Percentiles rank a stretch among this genome's conserved stretches.
These are phyloP conservation scores for Pseudolycoriella hygida DNA, from an alignment of 2,888 invertebrate species.

Conservation along the genomic window DNA sequence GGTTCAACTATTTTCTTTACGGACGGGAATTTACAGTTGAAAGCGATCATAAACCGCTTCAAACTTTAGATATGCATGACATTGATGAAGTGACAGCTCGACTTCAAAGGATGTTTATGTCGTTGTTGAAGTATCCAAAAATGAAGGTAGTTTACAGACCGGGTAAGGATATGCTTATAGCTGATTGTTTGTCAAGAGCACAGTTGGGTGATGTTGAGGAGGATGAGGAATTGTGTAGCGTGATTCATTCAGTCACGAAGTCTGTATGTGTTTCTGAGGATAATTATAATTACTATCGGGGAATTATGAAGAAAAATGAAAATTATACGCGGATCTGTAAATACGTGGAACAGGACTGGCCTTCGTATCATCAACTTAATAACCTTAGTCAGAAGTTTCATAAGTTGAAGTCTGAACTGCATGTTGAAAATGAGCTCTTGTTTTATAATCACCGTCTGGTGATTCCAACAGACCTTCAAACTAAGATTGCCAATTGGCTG, in stretches of 20 bases:
- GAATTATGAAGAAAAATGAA: background rate
- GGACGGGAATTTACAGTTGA: too few relatives aligned
- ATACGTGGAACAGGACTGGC: conserved; percentile 7
- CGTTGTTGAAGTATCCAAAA: background rate
- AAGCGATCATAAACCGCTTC: background rate
- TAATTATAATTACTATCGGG: background rate
- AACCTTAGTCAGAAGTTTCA: too few relatives aligned
- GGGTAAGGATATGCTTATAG: background rate
- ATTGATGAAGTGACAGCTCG: background rate
- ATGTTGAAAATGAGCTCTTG: too few relatives aligned
- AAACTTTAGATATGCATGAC: background rate
- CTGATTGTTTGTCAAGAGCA: background rate
- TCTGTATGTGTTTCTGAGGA: background rate
- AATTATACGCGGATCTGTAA: background rate
- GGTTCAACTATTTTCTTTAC: background rate
- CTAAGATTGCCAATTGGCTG: conserved; percentile 6
- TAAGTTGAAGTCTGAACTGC: too few relatives aligned
- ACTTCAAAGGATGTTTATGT: background rate
- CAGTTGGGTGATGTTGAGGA: background rate
- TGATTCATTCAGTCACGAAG: background rate
- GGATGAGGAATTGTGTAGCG: background rate
- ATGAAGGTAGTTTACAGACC: background rate
- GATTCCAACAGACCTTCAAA: conserved; percentile 6
- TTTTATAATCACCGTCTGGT: conserved; percentile 5
- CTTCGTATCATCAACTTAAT: conserved; percentile 9